Evolutionary conservation across 2,888 invertebrate genomes (phyloP), one percentile per base, ranked within the genome.

Genomic region (Argyra leucocephala): DNA sequence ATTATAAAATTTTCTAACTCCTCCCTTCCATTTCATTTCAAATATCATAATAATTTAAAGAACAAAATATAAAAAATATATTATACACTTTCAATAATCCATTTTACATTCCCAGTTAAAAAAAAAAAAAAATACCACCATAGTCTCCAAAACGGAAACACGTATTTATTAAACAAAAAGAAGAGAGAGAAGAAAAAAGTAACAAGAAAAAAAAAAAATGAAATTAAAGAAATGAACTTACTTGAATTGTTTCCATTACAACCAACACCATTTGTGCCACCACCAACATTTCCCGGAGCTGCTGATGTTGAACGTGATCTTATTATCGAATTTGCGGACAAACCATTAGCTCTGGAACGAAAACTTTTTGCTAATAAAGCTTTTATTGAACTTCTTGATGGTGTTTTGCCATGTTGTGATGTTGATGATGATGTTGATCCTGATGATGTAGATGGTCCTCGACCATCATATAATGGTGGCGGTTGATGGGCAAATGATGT

Each of bases 321-420:
- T 64, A 36, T 64, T 26, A 61, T 23, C 48, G 61, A 24, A 21
- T 57, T 64, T 26, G 64, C 48, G 22, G 64, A 61, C 21, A 61
- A 48, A 61, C 57, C 26, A 24, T 37, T 57, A 18, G 57, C 15
- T 22, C 37, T 4, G 15, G 21, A 61, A 24, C 68, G 69, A 64
- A 67, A 68, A 24, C 67, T 64, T 62, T 66, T 69, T 59, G 67
- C 67, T 37, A 71, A 60, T 37, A 69, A 68, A 22, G 69, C 71
- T 66, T 70, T 67, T 64, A 72, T 70, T 65, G 72, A 66, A 68
- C 69, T 71, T 69, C 66, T 73, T 67, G 74, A 68, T 69, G 72
- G 71, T 18, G 59, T 62, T 62, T 66, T 64, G 2, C 48, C 48
- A 15, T 48, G 48, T 18, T 48, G 48, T 48, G 48, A 48, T 61